Conservation (phyloP, 2,113 vertebrate genomes). For the Helogale parvula region DNA sequence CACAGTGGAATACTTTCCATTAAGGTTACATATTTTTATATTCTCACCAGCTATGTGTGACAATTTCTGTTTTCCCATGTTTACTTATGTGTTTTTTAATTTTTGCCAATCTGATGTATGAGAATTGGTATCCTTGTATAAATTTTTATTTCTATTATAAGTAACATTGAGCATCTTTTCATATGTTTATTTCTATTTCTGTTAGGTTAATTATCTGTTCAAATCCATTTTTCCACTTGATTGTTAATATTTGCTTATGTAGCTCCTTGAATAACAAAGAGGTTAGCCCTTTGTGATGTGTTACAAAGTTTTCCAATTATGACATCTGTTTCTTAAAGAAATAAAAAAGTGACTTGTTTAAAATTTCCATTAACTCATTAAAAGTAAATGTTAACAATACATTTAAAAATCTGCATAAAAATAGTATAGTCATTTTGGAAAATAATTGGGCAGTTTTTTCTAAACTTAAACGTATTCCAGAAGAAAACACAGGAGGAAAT, state of each 20-base stretch:
- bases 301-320: background rate
- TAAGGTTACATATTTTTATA: background rate
- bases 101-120: background rate
- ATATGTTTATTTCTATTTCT: conserved; percentile 30
- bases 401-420: background rate
- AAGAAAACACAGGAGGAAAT: background rate
- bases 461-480: background rate
- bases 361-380: background rate
- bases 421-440: background rate
- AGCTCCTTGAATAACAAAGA: background rate
- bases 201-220: background rate
- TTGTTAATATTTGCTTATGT: background rate
- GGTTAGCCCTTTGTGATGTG: background rate
- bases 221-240: conserved; percentile 2
- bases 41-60: background rate
- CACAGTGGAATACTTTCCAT: background rate
- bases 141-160: conserved; percentile 27
- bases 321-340: background rate
- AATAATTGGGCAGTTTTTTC: background rate
- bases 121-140: background rate
- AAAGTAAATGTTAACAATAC: background rate
- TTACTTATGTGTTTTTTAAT: background rate
- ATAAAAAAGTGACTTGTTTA: background rate
- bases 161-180: background rate
- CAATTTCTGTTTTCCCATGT: background rate